Evolutionary conservation across 2,888 invertebrate species (phyloP), one percentile per base, ranked within the genome.

Genomic region (Dasysyrphus albostriatus): DNA sequence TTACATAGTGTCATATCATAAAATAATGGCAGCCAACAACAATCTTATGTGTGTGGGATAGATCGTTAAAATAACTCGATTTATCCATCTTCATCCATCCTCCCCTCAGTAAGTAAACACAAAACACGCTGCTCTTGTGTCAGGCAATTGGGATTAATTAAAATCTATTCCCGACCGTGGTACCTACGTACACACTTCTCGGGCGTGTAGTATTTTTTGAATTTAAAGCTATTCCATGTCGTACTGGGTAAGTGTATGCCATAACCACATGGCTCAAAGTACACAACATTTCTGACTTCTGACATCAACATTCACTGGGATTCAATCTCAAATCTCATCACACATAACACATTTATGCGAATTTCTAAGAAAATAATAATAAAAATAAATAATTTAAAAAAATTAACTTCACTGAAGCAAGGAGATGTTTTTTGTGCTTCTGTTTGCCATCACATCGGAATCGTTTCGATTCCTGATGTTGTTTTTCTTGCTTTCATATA

Each of bases 261-360:
- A 61, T n/a, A n/a, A n/a, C 42, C 34, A 61, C 24, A 24, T 42
- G 61, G 42, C 39, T 39, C 24, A 61, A 42, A 42, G 61, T 42
- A 61, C 61, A 61, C 61, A 24, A 24, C n/a, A 61, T 61, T 61
- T 61, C 24, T 61, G 61, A 61, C 39, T 42, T 61, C 61, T 61
- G 61, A 61, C 61, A 61, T 61, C 39, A 61, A 24, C 61, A 39
- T 14, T 39, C 59, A 59, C 24, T 42, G 39, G 39, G 12, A 42
- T 61, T 61, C 61, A 61, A 42, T 61, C 12, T 61, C 39, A 42
- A 12, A 42, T 61, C 61, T 42, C 39, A 42, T 61, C 61, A 24
- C 39, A 39, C 58, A 58, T 58, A 16, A 34, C 37, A 16, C 5
- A 58, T 37, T 37, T 37, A 37, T 37, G 58, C 34, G 34, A 58